These are phyloP conservation scores for Macrobrachium nipponense DNA, from an alignment of 1,140 invertebrate species.

Conservation along the genomic window DNA sequence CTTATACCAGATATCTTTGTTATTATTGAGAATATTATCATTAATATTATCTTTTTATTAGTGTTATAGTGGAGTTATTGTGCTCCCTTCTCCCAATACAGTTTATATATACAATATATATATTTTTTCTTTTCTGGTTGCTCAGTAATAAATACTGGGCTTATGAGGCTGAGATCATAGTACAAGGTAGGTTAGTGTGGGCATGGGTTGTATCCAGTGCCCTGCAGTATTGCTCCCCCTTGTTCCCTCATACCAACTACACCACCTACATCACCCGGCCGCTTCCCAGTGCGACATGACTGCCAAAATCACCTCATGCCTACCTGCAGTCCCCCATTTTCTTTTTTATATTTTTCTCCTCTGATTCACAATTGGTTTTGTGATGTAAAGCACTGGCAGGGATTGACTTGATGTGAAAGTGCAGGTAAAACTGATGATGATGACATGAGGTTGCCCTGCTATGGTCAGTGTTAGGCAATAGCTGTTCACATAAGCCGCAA, in stretches of 20 bases:
- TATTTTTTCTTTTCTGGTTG: constrained; percentile 9
- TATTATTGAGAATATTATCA: constrained; percentile 36
- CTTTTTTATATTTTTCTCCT: constrained; percentile 6
- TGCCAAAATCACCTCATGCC: constrained; percentile 60
- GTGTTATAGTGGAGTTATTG: not conserved
- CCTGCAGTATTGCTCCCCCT: constrained; percentile 40
- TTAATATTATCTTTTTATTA: constrained; percentile 11
- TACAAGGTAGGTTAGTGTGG: constrained; percentile 62
- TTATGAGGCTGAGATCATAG: constrained; percentile 55
- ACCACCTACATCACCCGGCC: constrained; percentile 52
- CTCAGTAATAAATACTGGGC: constrained; percentile 23
- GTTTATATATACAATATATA: not conserved
- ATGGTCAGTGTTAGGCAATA: constrained; percentile 62
- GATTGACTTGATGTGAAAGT: constrained; percentile 22
- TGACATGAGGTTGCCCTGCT: constrained; percentile 51
- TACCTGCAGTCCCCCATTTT: constrained; percentile 35
- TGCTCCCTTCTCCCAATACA: constrained; percentile 7
- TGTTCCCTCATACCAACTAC: constrained; percentile 28
- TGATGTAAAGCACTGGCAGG: constrained; percentile 13
- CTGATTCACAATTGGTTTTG: constrained; percentile 1
- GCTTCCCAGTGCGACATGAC: constrained; percentile 56
- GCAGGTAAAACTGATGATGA: constrained; percentile 34
- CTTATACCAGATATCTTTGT: constrained; percentile 33
- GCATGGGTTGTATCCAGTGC: constrained; percentile 60
- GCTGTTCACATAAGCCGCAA: constrained; percentile 50